A percentile compares a stretch with the other conserved stretches of the same genome.
Conservation (phyloP, 2,113 vertebrate genomes). For the Choloepus hoffmanni region DNA sequence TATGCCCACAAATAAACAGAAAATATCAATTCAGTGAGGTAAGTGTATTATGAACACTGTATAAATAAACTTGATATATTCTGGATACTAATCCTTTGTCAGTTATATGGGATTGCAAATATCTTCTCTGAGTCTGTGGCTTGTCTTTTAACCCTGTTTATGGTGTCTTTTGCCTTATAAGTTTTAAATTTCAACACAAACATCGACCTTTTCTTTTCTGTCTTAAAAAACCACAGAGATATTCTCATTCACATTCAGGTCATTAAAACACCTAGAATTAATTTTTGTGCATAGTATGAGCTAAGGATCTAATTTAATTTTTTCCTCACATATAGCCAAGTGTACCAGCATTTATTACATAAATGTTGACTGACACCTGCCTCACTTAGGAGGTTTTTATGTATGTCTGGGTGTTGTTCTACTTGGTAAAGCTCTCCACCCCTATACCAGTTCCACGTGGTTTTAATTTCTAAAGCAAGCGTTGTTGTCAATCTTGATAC, state of each 20-base stretch:
- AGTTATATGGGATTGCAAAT: neutral
- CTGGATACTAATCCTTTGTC: neutral
- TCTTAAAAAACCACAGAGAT: neutral
- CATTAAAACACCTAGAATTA: slow-evolving; percentile 14
- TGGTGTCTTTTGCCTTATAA: neutral
- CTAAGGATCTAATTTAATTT: slow-evolving; percentile 3
- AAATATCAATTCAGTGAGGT: neutral
- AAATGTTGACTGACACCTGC: neutral
- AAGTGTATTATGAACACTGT: neutral
- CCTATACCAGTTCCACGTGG: neutral
- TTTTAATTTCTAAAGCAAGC: neutral
- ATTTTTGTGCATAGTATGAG: neutral
- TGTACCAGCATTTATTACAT: neutral
- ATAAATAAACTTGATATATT: neutral
- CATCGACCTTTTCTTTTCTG: neutral
- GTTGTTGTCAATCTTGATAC: neutral
- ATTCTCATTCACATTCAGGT: neutral
- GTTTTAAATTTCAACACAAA: neutral
- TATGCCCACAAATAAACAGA: neutral
- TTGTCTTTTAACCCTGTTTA: neutral
- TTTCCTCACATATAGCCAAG: neutral
- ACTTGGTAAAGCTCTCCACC: neutral
- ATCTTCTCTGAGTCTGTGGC: neutral
- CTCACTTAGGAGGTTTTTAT: neutral
- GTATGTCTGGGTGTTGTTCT: neutral